Percentiles rank a stretch among this genome's conserved stretches.
Conservation (phyloP, 2,888 invertebrate genomes). For the Trichacis sp. region DNA sequence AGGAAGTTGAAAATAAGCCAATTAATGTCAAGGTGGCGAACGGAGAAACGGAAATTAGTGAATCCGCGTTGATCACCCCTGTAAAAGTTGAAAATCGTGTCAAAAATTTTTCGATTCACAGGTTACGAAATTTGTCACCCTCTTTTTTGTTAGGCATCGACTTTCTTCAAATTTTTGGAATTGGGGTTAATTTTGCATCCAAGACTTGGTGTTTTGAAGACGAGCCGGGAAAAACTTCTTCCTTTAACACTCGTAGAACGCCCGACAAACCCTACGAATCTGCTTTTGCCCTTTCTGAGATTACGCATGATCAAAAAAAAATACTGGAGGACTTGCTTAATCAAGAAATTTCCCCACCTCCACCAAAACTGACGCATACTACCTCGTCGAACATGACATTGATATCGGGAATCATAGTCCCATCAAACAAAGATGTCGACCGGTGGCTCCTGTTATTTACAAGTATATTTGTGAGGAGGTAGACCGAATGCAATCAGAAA, state of each 20-base stretch:
- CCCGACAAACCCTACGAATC: background rate
- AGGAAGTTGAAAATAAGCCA: background rate
- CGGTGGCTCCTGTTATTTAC: background rate
- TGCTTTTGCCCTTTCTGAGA: background rate
- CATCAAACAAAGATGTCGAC: background rate
- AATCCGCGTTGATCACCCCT: background rate
- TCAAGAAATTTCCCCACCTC: background rate
- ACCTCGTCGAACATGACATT: background rate
- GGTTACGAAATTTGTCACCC: too few species aligned
- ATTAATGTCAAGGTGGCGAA: background rate
- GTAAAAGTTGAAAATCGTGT: background rate
- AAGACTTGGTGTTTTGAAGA: too few species aligned
- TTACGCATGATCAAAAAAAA: background rate
- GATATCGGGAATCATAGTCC: background rate
- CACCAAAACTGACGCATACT: background rate
- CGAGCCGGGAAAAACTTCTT: too few species aligned
- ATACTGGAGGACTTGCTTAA: background rate
- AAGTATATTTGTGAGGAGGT: constrained; percentile 1
- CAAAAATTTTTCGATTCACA: too few species aligned
- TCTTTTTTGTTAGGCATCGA: too few species aligned
- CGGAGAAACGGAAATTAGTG: background rate
- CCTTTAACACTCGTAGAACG: background rate
- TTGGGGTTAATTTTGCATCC: too few species aligned
- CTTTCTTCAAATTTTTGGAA: too few species aligned
- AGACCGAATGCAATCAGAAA: background rate